These are phyloP conservation scores for Ianthella basta DNA, from an alignment of 37 sponge, comb jelly and placozoan genomes.

Conservation along the genomic window DNA sequence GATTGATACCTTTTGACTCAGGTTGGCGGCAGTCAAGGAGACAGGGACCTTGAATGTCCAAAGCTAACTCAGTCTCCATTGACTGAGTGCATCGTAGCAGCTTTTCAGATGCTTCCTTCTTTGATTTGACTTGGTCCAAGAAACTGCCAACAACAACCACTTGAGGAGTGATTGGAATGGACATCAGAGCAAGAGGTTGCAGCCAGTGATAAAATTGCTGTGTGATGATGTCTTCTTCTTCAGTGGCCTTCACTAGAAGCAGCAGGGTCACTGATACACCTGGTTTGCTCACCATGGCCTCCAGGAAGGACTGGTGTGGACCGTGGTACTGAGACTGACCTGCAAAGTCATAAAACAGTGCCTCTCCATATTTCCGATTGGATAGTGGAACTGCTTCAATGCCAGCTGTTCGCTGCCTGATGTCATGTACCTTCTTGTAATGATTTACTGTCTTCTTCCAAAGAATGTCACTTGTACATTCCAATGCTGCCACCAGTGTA, in stretches of 20 bases:
- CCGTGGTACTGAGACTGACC: slow-evolving; percentile 21
- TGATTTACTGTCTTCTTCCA: too few relatives aligned
- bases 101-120: neutral
- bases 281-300: neutral
- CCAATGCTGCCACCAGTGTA: too few relatives aligned
- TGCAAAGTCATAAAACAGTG: slow-evolving; percentile 27
- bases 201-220: neutral
- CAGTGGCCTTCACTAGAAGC: neutral
- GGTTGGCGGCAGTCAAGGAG: too few relatives aligned
- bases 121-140: neutral
- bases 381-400: too few relatives aligned
- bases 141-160: neutral
- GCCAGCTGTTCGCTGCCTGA: too few relatives aligned
- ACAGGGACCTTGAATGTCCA: too few relatives aligned
- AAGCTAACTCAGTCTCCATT: neutral
- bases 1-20: neutral
- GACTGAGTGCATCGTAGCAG: neutral
- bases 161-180: neutral
- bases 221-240: neutral
- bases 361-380: neutral
- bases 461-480: too few relatives aligned
- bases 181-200: neutral
- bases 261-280: slow-evolving; percentile 1
- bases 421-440: too few relatives aligned
- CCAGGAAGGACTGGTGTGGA: slow-evolving; percentile 9